phyloP scores from a whole-genome alignment of 2,888 invertebrate genomes.

The Antitype chi region DNA sequence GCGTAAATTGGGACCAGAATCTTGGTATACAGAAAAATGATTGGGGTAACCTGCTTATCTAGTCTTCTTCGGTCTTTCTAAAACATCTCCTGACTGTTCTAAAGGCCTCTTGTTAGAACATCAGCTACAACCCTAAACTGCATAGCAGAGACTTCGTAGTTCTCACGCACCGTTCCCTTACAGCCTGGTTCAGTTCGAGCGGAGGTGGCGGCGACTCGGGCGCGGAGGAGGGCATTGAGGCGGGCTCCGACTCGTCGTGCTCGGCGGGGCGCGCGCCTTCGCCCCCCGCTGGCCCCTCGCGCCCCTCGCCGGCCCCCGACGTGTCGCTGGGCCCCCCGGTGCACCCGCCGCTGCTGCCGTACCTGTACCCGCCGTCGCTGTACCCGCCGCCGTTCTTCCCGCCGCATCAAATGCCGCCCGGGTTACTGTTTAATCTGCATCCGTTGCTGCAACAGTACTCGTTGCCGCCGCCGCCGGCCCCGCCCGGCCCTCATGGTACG shows the following conservation, averaged over 20 bases:
- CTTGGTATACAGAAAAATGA: background rate
- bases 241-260: constrained; percentile 94
- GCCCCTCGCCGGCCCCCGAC: constrained; percentile 96
- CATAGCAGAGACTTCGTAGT: background rate
- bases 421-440: constrained; percentile 97
- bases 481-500: constrained; percentile 91
- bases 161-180: constrained; percentile 48
- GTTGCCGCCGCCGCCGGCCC: constrained; percentile 92
- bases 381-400: constrained; percentile 95
- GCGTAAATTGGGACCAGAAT: background rate
- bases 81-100: too few species aligned
- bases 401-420: constrained; percentile 94
- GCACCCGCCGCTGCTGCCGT: constrained; percentile 97
- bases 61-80: too few species aligned
- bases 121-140: too few species aligned
- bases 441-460: constrained; percentile 97
- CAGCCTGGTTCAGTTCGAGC: constrained; percentile 93
- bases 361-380: constrained; percentile 97
- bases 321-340: constrained; percentile 98
- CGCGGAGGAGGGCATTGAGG: constrained; percentile 92
- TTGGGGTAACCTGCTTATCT: too few species aligned
- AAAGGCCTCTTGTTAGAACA: too few species aligned
- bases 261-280: constrained; percentile 92
- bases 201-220: constrained; percentile 90
- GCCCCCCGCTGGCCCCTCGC: constrained; percentile 90